A percentile compares a stretch with the other conserved stretches of the same genome.
phyloP scores from a whole-genome alignment of 1,140 invertebrate species.

The Cheumatopsyche charites region DNA sequence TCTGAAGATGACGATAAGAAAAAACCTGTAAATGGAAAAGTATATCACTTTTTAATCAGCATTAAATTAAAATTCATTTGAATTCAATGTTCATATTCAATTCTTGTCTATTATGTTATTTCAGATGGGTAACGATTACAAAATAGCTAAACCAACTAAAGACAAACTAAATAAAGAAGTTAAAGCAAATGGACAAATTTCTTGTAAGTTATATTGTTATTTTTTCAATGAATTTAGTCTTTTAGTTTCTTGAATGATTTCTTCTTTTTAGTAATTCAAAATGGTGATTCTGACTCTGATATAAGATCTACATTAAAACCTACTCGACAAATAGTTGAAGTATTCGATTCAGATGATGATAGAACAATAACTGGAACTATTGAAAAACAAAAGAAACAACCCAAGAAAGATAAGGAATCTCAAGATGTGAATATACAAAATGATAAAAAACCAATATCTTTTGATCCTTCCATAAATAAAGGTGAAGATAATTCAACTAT shows the following conservation, averaged over 20 bases:
- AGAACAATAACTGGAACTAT: slow-evolving; percentile 53
- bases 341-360: slow-evolving; percentile 62
- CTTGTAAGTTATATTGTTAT: not conserved
- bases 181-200: slow-evolving; percentile 44
- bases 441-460: not conserved
- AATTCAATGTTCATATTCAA: not conserved
- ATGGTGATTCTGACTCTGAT: slow-evolving; percentile 56
- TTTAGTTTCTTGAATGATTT: not conserved
- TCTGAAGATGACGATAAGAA: slow-evolving; percentile 51
- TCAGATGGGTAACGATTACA: slow-evolving; percentile 6
- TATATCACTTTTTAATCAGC: not conserved
- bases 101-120: no score
- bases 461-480: not conserved
- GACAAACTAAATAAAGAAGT: slow-evolving; percentile 45
- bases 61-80: not conserved
- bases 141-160: slow-evolving; percentile 40
- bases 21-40: slow-evolving; percentile 24
- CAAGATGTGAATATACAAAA: not conserved
- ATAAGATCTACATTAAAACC: slow-evolving; percentile 50
- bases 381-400: slow-evolving; percentile 48
- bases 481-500: not conserved
- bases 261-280: slow-evolving; percentile 47
- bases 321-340: slow-evolving; percentile 55
- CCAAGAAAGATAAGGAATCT: not conserved
- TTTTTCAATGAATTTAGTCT: not conserved